These are phyloP conservation scores for Lithophane ornitopus DNA, from an alignment of 2,888 invertebrate species.

Conservation along the genomic window DNA sequence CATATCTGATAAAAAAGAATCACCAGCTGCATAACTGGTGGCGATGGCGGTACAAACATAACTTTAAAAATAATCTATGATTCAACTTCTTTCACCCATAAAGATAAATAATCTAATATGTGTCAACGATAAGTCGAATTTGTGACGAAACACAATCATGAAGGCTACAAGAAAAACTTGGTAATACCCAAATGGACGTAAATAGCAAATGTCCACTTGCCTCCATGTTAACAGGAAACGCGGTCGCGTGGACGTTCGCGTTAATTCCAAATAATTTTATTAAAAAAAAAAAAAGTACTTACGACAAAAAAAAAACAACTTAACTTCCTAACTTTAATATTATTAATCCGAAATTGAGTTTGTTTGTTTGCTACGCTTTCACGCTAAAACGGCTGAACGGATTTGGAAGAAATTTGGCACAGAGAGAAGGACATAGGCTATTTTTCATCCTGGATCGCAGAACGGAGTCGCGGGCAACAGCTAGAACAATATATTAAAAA, in stretches of 20 bases:
- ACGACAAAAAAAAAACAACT: no score
- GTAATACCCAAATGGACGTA: constrained; percentile 16
- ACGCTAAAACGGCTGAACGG: no score
- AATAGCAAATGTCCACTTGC: constrained; percentile 5
- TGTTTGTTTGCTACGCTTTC: no score
- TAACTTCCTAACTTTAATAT: no score
- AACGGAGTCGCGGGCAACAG: no score
- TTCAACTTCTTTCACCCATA: constrained; percentile 25
- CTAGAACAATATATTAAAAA: no score
- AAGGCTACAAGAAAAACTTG: constrained; percentile 47
- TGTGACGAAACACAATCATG: constrained; percentile 33
- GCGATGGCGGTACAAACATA: constrained; percentile 5
- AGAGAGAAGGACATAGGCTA: no score
- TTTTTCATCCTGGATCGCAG: no score
- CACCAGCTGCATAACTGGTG: background rate
- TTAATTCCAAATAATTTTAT: no score
- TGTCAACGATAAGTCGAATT: constrained; percentile 48
- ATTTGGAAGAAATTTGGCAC: no score
- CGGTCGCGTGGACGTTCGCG: background rate
- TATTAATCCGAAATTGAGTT: no score
- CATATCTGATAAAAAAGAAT: constrained; percentile 32
- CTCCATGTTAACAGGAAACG: background rate
- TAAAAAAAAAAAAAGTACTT: no score
- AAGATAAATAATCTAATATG: constrained; percentile 40
- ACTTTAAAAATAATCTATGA: constrained; percentile 28